Base-by-base conservation (phyloP, 2,888 invertebrate genomes). In the Brenthis ino region DNA sequence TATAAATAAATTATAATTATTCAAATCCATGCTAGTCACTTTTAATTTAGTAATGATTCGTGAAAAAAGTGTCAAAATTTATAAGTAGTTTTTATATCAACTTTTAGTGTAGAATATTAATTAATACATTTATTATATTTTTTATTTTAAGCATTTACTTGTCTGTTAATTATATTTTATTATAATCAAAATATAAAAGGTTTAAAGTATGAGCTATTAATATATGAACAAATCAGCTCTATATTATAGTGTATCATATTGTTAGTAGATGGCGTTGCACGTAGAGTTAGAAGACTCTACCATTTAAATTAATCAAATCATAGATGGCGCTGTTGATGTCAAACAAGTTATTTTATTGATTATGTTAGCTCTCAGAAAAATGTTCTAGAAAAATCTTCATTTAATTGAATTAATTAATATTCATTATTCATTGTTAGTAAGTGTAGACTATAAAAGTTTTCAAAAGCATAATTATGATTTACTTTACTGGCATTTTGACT, bases 311-410 rank as follows among this genome's bases (percentile, higher is more conserved):
- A 1, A 14, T 33, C 33, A 4, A 16, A 37, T 43, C 33, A 51
- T 24, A 72, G 72, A 65, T 72, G 70, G 63, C 70, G 67, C 69
- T 71, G 6, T n/a, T 43, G 14, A 28, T 0, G 12, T 6, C 4
- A 54, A 12, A 1, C 6, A 50, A 43, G 2, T 6, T 8, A 5
- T 33, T 5, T 6, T 53, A 14, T 64, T 51, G 54, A 24, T 54
- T 28, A 13, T 12, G 51, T n/a, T 6, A 14, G 13, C 1, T 24
- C 6, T 33, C 8, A 53, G 20, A 3, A 37, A 28, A 13, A 37
- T 8, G 12, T 54, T 53, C 37, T 54, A 50, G 60, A 60, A 60
- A 60, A 50, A 60, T 60, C 50, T 60, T 60, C n/a, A 12, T n/a
- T 43, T 43, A 43, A 43, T 43, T 11, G 1, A 43, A 43, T 43